phyloP scores from a whole-genome alignment of 2,113 vertebrate species.

The Gymnobelideus leadbeateri region DNA sequence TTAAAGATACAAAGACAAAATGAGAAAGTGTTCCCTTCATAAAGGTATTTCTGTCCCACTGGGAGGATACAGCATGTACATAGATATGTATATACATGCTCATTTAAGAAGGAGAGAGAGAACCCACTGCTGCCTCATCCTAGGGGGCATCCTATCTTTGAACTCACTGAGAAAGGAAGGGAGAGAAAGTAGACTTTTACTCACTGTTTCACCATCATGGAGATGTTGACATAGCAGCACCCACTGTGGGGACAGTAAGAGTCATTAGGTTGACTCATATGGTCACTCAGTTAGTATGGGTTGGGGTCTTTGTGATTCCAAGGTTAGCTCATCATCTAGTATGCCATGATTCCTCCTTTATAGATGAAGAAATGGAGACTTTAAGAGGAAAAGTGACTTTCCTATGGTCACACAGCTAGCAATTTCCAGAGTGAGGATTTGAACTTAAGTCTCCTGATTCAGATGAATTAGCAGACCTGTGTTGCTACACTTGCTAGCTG shows the following conservation, averaged over 20 bases:
- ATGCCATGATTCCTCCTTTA: neutral
- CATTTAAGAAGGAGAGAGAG: neutral
- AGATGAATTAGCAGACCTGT: neutral
- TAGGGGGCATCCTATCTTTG: neutral
- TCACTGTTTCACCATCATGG: neutral
- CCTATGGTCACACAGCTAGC: neutral
- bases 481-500: neutral
- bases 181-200: neutral
- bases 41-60: slow-evolving; percentile 34
- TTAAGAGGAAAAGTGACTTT: neutral
- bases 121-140: neutral
- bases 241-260: neutral
- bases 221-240: neutral
- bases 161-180: neutral
- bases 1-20: neutral
- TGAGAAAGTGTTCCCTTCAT: neutral
- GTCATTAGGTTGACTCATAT: neutral
- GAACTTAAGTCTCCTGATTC: neutral
- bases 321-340: neutral
- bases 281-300: neutral
- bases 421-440: neutral
- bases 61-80: slow-evolving; percentile 64
- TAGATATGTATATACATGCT: slow-evolving; percentile 41
- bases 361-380: neutral
- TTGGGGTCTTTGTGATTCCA: neutral